Percentiles rank a stretch among this genome's conserved stretches.
phyloP scores from a whole-genome alignment of 2,113 vertebrate species.

The Verasper variegatus region DNA sequence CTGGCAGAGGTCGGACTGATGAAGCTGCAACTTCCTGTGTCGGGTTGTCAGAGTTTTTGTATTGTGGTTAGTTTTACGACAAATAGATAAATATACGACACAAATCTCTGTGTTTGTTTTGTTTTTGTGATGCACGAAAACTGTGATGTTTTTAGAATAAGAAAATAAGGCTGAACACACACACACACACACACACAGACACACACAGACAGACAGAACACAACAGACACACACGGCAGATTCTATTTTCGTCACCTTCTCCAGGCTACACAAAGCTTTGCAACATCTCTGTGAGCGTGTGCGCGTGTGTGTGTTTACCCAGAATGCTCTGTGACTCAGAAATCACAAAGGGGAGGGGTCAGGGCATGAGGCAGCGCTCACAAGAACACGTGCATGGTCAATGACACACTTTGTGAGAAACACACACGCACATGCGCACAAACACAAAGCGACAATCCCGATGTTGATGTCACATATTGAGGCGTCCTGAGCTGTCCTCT shows the following conservation, averaged over 20 bases:
- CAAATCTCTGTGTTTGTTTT: no score
- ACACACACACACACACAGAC: background rate
- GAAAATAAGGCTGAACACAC: no score
- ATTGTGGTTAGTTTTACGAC: no score
- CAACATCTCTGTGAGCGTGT: background rate
- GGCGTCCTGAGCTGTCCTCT: slow-evolving; percentile 63
- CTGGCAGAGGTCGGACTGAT: no score
- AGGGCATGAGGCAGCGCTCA: slow-evolving; percentile 68
- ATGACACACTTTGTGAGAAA: slow-evolving; percentile 27
- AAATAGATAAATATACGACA: no score
- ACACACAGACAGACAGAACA: background rate
- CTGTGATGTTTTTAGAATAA: no score
- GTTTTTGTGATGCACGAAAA: no score
- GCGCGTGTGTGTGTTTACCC: background rate
- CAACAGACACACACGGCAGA: background rate
- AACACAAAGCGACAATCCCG: slow-evolving; percentile 55
- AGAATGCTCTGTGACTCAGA: slow-evolving; percentile 53
- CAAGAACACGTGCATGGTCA: slow-evolving; percentile 67
- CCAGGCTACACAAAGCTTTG: slow-evolving; percentile 34
- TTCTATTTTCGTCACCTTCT: slow-evolving; percentile 49
- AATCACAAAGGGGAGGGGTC: slow-evolving; percentile 49
- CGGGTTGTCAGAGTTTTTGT: no score
- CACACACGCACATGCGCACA: slow-evolving; percentile 51
- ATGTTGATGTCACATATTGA: slow-evolving; percentile 60
- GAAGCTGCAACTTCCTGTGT: no score